phyloP scores from a whole-genome alignment of 2,113 vertebrate genomes.

The Python bivittatus region DNA sequence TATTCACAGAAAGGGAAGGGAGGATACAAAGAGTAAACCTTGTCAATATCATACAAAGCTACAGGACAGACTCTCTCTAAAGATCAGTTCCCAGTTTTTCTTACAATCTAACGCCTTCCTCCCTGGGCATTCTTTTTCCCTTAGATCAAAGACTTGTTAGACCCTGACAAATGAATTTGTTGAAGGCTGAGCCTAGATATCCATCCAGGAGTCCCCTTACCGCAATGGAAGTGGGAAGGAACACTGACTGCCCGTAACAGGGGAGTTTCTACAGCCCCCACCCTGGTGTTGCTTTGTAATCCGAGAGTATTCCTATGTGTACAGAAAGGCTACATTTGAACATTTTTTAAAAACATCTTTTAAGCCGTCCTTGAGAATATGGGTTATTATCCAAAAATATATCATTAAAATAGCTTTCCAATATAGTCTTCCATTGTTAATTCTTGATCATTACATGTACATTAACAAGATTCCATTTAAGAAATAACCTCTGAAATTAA shows the following conservation, averaged over 20 bases:
- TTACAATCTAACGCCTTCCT: neutral
- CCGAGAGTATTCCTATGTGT: neutral
- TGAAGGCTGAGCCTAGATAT: neutral
- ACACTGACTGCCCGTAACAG: neutral
- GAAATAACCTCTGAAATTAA: neutral
- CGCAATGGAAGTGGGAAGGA: neutral
- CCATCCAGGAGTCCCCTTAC: neutral
- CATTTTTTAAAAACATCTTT: neutral
- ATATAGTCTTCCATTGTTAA: constrained; percentile 9
- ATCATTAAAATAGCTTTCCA: constrained; percentile 22
- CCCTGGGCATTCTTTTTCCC: neutral
- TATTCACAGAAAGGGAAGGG: neutral
- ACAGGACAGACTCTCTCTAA: neutral
- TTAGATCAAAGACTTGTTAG: neutral
- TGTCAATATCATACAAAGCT: neutral
- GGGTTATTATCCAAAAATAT: neutral
- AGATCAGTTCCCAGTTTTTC: neutral
- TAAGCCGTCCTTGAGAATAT: constrained; percentile 22
- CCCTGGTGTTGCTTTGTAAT: neutral
- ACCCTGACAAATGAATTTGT: neutral
- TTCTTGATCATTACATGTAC: constrained; percentile 23
- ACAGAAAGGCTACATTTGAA: neutral
- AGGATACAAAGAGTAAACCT: neutral
- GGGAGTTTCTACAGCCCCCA: neutral
- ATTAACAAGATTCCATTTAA: constrained; percentile 7